phyloP scores from a whole-genome alignment of 2,113 vertebrate species.

The Laticauda colubrina region DNA sequence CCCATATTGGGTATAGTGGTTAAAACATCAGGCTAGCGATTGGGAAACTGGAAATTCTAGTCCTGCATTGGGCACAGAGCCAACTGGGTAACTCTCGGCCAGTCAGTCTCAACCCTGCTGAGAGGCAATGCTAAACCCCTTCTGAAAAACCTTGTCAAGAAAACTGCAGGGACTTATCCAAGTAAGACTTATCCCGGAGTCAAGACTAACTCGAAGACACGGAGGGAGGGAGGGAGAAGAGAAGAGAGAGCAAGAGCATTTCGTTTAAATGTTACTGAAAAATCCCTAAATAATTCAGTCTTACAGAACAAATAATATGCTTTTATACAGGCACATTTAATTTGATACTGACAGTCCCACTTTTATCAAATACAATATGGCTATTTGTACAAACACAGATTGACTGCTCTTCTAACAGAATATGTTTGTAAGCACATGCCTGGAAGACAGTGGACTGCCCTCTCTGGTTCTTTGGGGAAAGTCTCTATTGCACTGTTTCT shows the following conservation, averaged over 20 bases:
- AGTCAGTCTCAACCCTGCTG: not conserved
- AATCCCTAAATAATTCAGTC: not conserved
- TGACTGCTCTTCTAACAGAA: not conserved
- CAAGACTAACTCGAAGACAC: not conserved
- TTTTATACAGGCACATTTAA: not conserved
- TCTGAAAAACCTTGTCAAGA: not conserved
- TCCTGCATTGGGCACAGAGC: not conserved
- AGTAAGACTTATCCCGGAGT: not conserved
- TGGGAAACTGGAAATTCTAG: not conserved
- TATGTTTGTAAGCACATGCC: not conserved
- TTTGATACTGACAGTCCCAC: not conserved
- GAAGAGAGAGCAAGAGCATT: not conserved
- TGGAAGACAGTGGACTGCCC: not conserved
- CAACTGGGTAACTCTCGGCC: not conserved
- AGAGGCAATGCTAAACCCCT: not conserved
- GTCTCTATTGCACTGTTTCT: not conserved
- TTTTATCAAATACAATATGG: not conserved
- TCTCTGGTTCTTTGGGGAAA: not conserved
- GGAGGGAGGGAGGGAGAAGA: no score
- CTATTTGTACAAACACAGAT: not conserved
- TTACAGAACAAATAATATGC: not conserved
- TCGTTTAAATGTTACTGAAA: not conserved
- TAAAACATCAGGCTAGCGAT: not conserved
- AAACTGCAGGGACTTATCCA: not conserved
- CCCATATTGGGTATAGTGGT: not conserved